A percentile compares a stretch with the other conserved stretches of the same genome.
These are phyloP conservation scores for Gambusia holbrooki DNA, from an alignment of 2,113 vertebrate species.

Conservation along the genomic window DNA sequence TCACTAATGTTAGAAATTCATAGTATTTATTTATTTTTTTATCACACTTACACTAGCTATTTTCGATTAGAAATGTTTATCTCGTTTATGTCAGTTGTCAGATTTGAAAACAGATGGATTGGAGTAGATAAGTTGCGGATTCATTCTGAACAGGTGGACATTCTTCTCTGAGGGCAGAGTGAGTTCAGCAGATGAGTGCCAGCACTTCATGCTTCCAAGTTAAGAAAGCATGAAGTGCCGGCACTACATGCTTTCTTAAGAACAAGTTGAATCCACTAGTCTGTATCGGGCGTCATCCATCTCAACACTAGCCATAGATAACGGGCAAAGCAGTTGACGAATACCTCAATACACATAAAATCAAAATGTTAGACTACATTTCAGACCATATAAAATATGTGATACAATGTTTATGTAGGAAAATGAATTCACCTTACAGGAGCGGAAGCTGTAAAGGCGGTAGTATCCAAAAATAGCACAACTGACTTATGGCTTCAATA, in stretches of 20 bases:
- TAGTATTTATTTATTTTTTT: neutral
- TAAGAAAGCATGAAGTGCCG: slow-evolving; percentile 6
- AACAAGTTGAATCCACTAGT: neutral
- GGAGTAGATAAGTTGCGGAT: neutral
- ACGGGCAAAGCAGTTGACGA: slow-evolving; percentile 1
- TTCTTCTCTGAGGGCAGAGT: slow-evolving; percentile 32
- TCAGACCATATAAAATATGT: neutral
- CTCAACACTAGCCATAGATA: slow-evolving; percentile 16
- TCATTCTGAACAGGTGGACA: slow-evolving; percentile 16
- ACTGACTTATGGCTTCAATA: neutral
- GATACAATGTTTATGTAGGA: neutral
- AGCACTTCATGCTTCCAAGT: slow-evolving; percentile 27
- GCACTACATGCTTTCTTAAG: slow-evolving; percentile 30
- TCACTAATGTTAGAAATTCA: neutral
- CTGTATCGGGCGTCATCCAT: slow-evolving; percentile 11
- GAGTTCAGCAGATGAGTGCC: slow-evolving; percentile 28
- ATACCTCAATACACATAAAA: slow-evolving; percentile 2
- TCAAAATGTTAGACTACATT: neutral
- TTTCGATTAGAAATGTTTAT: neutral
- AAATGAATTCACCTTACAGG: neutral
- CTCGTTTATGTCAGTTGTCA: neutral
- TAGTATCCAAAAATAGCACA: neutral
- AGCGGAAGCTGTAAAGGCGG: neutral
- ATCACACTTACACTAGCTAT: neutral
- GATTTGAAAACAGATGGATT: neutral